Conservation (phyloP, 2,888 invertebrate genomes). For the Rhogogaster chlorosoma region DNA sequence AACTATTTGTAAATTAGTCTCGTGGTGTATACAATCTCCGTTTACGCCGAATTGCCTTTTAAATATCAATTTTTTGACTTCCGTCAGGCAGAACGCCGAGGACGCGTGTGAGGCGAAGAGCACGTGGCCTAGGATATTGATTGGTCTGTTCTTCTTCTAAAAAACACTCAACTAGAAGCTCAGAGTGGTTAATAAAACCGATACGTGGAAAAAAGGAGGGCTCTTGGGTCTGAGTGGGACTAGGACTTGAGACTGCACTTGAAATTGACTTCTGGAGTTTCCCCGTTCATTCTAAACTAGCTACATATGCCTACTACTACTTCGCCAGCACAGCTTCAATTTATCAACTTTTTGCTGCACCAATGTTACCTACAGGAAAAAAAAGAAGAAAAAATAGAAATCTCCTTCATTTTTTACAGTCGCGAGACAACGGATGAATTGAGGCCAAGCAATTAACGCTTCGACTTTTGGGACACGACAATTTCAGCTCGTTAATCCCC, state of each 20-base stretch:
- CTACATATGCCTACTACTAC: background rate
- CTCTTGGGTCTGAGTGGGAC: conserved; percentile 43
- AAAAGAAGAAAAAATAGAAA: too few species aligned
- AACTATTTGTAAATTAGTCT: background rate
- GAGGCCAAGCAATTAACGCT: conserved; percentile 35
- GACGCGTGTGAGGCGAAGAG: conserved; percentile 5
- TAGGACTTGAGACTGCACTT: conserved; percentile 45
- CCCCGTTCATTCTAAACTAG: conserved; percentile 1
- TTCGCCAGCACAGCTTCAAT: background rate
- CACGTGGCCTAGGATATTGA: conserved; percentile 25
- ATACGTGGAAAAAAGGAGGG: conserved; percentile 34
- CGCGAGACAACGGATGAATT: background rate
- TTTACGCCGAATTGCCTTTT: background rate
- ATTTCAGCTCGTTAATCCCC: conserved; percentile 16
- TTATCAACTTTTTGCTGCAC: background rate
- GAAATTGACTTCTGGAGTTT: conserved; percentile 31
- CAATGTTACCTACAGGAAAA: background rate
- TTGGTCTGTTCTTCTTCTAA: conserved; percentile 33
- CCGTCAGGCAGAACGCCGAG: background rate
- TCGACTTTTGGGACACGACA: background rate
- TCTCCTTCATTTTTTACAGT: background rate
- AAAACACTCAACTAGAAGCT: conserved; percentile 35
- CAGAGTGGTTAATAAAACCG: conserved; percentile 42
- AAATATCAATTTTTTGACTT: background rate
- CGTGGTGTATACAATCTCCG: background rate